Percentiles rank a stretch among this genome's conserved stretches.
Conservation (phyloP, 2,888 invertebrate species). For the Apodemia duryi region DNA sequence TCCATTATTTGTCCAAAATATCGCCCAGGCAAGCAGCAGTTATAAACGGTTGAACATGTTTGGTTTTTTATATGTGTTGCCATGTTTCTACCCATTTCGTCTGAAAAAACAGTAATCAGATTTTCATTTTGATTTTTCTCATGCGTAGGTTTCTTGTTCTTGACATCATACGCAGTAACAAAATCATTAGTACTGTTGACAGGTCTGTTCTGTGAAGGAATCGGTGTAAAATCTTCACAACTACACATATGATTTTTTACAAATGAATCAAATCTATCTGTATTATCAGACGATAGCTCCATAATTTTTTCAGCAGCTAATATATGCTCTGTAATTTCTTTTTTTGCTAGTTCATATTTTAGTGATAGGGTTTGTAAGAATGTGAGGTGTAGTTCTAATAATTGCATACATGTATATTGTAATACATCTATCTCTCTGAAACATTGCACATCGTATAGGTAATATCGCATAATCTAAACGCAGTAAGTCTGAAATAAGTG, state of each 20-base stretch:
- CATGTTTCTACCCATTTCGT: not conserved
- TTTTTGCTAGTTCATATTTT: not conserved
- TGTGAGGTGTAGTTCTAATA: not conserved
- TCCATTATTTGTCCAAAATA: too few species aligned
- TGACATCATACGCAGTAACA: not conserved
- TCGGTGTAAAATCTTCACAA: not conserved
- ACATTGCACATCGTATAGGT: too few species aligned
- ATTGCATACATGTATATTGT: too few species aligned
- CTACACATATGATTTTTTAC: slow-evolving; percentile 2
- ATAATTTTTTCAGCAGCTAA: not conserved
- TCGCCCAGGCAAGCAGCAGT: too few species aligned
- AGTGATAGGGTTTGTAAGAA: not conserved
- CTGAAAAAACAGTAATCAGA: not conserved
- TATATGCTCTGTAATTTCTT: not conserved
- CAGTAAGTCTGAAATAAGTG: too few species aligned
- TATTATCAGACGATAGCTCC: not conserved
- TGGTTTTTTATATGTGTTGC: too few species aligned
- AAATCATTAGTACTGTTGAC: not conserved
- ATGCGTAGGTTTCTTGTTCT: not conserved
- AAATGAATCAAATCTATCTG: not conserved
- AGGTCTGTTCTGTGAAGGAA: not conserved
- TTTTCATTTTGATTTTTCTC: not conserved
- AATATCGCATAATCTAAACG: too few species aligned
- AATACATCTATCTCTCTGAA: too few species aligned
- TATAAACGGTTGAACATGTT: too few species aligned